A percentile compares a stretch with the other conserved stretches of the same genome.
Conservation (phyloP, 2,797 vertebrate species). For the Darevskia mixta region DNA sequence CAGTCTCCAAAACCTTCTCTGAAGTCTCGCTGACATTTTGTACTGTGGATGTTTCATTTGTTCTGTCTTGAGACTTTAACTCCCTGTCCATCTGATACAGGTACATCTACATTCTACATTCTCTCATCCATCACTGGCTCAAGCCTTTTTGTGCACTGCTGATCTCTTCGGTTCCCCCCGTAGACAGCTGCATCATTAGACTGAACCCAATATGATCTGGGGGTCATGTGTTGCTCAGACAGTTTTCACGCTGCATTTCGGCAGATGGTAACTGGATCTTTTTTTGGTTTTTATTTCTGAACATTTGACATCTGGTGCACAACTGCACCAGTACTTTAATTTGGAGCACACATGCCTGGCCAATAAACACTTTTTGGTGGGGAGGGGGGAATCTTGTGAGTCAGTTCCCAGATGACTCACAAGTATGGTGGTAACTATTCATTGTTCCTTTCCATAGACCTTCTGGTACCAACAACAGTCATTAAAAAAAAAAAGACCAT, state of each 20-base stretch:
- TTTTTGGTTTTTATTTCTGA: background rate
- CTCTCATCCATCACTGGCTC: background rate
- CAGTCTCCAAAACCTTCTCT: too few species aligned
- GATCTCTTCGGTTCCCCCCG: background rate
- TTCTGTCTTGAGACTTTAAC: background rate
- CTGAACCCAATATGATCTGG: background rate
- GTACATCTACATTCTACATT: background rate
- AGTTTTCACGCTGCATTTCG: background rate
- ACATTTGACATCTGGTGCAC: constrained; percentile 4
- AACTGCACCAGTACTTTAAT: background rate
- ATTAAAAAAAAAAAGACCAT: background rate
- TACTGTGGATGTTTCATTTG: background rate
- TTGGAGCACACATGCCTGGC: background rate
- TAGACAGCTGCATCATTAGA: background rate
- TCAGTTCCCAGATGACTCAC: constrained; percentile 1
- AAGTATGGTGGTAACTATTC: background rate
- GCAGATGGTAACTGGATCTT: background rate
- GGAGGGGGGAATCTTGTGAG: too few species aligned
- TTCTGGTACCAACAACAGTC: background rate
- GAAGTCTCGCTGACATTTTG: background rate
- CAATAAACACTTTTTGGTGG: constrained; percentile 5
- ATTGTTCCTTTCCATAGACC: background rate
- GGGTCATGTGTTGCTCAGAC: background rate
- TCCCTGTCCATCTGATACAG: background rate
- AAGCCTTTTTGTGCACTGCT: background rate